These are phyloP conservation scores for Anisognathus igniventris DNA, from an alignment of 2,797 vertebrate genomes.

Conservation along the genomic window DNA sequence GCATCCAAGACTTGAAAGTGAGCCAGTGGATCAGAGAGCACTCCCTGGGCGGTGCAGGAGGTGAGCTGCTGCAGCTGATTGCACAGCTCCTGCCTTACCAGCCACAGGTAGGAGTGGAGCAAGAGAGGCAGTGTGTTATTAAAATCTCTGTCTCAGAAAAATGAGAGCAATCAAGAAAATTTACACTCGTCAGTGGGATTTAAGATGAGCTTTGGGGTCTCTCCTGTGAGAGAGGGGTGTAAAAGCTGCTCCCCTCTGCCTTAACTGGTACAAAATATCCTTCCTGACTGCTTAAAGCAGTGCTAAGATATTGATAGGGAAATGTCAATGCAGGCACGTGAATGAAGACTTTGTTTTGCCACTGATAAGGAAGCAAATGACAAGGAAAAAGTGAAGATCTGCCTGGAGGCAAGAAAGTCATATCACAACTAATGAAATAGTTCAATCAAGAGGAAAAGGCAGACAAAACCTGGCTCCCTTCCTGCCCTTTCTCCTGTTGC, in stretches of 20 bases:
- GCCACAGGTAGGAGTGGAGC: neutral
- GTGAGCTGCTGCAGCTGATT: neutral
- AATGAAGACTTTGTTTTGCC: neutral
- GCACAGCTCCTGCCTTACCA: neutral
- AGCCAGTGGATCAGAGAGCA: neutral
- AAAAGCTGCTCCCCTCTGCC: neutral
- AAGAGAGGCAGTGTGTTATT: neutral
- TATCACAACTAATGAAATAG: conserved; percentile 32
- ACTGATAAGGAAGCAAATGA: conserved; percentile 1
- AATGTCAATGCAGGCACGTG: neutral
- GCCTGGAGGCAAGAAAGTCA: conserved; percentile 16
- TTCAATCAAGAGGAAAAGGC: conserved; percentile 9
- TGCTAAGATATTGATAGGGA: neutral
- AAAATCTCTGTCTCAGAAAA: neutral
- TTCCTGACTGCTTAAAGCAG: neutral
- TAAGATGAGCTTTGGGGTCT: neutral
- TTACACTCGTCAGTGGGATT: no score
- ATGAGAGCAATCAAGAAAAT: neutral
- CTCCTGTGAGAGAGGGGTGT: neutral
- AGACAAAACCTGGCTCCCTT: neutral
- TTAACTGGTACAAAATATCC: neutral
- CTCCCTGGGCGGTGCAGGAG: neutral
- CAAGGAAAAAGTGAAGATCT: conserved; percentile 11
- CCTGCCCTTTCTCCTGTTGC: neutral
- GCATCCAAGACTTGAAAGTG: neutral